Percentiles rank a stretch among this genome's conserved stretches.
Evolutionary conservation across 2,888 invertebrate genomes (phyloP).

Genomic region (Biston betularia): DNA sequence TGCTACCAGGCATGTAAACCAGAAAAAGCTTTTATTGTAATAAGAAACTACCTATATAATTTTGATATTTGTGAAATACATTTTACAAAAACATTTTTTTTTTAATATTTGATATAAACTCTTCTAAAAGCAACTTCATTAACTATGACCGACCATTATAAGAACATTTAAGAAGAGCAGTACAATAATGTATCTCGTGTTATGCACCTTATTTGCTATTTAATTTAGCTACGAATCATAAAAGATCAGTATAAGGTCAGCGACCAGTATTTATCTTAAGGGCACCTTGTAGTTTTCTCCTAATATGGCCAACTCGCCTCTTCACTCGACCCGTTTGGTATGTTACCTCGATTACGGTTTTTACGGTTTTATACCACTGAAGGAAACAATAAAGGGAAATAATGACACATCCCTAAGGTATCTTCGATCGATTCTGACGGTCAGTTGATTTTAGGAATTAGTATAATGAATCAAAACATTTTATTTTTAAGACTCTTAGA

Average conservation of each 20-base stretch:
- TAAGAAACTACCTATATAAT: not conserved
- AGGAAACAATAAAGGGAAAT: constrained; percentile 28
- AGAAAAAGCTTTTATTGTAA: not conserved
- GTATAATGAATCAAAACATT: constrained; percentile 15
- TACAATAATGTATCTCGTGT: not conserved
- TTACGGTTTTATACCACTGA: constrained; percentile 36
- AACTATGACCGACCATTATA: not conserved
- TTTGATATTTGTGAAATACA: too few species aligned
- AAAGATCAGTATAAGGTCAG: constrained; percentile 38
- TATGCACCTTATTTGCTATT: constrained; percentile 25
- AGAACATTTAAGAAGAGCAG: constrained; percentile 11
- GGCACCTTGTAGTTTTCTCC: constrained; percentile 40
- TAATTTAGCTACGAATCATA: constrained; percentile 26
- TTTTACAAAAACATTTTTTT: too few species aligned
- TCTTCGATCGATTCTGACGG: constrained; percentile 19
- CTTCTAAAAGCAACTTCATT: not conserved
- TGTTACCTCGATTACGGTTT: constrained; percentile 33
- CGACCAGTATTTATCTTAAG: constrained; percentile 38
- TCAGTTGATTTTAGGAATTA: constrained; percentile 17
- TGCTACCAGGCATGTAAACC: not conserved
- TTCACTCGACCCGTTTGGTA: constrained; percentile 30
- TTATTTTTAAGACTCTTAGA: not conserved
- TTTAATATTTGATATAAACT: not conserved
- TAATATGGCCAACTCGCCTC: constrained; percentile 28
- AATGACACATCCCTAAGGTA: constrained; percentile 32